Evolutionary conservation across 2,113 vertebrate genomes (phyloP), one percentile per base, ranked within the genome.

Genomic region (Etheostoma cragini): DNA sequence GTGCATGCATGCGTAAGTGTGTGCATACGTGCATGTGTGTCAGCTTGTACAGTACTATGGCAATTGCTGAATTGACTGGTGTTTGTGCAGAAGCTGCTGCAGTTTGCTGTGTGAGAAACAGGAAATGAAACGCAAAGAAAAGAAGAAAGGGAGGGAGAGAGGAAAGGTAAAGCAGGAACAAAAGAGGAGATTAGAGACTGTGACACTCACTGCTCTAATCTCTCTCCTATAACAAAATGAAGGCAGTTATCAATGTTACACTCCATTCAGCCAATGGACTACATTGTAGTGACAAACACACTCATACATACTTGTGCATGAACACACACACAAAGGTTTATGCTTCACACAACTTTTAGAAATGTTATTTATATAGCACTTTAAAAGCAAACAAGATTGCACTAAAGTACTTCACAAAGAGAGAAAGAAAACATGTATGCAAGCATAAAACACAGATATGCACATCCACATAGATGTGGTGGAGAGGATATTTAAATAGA

Each of bases 161-260:
- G 6, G 15, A 26, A 38, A 19, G 17, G 19, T 14, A 8, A 24
- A 50, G 53, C 10, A 50, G 26, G 14, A 19, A 60, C 45, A 50
- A 49, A 49, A 45, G 33, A 70, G 22, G 47, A 79, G 58, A 69
- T 47, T 6, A 69, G 68, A 5, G 33, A 76, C 3, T 6, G 66
- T 71, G 60, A 24, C 26, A 0, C 52, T 83, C 46, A n/a, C 7
- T 70, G 58, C 30, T 46, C 50, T 35, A 17, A 46, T 81, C 52
- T 60, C 24, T 62, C 66, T 69, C 22, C 66, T 35, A 60, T 65
- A 49, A 85, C 52, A 76, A 62, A 68, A 68, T 60, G 26, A 57
- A 4, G 52, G 10, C 49, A 76, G 72, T 80, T 53, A 84, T 84
- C 52, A n/a, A 50, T 33, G 33, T n/a, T 71, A 21, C n/a, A 30